phyloP scores from a whole-genome alignment of 2,797 vertebrate species.

The Varecia variegata region DNA sequence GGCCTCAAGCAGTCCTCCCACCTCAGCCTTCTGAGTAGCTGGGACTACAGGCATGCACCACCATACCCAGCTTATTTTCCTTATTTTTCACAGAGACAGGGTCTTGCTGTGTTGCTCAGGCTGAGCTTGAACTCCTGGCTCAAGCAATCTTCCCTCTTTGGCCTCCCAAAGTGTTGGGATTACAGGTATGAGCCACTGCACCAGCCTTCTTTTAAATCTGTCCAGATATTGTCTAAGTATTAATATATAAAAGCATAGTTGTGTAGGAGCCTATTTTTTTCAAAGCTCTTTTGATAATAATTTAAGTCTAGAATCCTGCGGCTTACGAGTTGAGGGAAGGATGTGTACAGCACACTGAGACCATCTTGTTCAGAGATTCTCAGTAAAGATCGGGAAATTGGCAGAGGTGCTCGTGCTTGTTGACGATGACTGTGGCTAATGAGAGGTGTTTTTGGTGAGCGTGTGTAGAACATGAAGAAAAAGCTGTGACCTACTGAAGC shows the following conservation, averaged over 20 bases:
- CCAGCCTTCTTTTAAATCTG: background rate
- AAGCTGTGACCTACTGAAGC: background rate
- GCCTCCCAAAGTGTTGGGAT: background rate
- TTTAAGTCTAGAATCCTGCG: slow-evolving; percentile 5
- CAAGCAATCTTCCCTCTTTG: background rate
- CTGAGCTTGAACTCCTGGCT: background rate
- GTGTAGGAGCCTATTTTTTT: background rate
- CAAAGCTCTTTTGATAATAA: background rate
- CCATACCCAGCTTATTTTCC: background rate
- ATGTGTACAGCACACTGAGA: background rate
- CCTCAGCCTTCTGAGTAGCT: background rate
- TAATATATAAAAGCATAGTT: background rate
- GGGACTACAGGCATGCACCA: background rate
- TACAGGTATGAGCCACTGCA: background rate
- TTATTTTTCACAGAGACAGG: background rate
- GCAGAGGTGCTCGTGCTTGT: background rate
- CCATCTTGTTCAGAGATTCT: background rate
- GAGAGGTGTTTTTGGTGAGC: background rate
- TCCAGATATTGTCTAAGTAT: background rate
- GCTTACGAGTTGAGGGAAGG: background rate
- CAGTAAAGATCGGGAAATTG: background rate
- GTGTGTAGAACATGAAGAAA: background rate
- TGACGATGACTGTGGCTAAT: background rate
- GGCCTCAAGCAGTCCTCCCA: background rate
- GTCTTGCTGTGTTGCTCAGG: background rate